Conservation (phyloP, 2,888 invertebrate species). For the Leistus spinibarbis region DNA sequence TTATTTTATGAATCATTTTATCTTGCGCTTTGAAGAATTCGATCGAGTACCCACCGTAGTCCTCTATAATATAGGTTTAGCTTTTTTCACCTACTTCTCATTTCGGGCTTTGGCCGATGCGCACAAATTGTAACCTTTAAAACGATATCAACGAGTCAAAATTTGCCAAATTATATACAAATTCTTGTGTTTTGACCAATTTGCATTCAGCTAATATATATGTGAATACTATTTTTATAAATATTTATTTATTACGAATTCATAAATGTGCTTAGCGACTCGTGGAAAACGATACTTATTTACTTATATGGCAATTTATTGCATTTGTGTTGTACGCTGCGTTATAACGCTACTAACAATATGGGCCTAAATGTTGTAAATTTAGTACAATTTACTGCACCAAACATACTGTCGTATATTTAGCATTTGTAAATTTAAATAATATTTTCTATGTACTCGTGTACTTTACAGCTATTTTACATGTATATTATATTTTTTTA, state of each 20-base stretch:
- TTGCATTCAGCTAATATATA: background rate
- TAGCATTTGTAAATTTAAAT: constrained; percentile 21
- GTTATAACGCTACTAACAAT: constrained; percentile 8
- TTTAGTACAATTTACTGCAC: background rate
- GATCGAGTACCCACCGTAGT: constrained; percentile 52
- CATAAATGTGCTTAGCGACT: background rate
- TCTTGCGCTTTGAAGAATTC: constrained; percentile 47
- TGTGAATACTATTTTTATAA: constrained; percentile 22
- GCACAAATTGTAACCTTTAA: background rate
- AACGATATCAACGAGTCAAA: background rate
- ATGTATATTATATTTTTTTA: constrained; percentile 31
- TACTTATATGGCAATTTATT: background rate
- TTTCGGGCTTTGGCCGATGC: constrained; percentile 46
- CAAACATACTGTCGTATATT: constrained; percentile 12
- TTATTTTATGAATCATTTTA: constrained; percentile 51
- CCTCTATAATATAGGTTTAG: constrained; percentile 54
- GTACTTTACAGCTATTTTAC: constrained; percentile 20
- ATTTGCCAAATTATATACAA: background rate
- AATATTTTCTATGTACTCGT: constrained; percentile 26
- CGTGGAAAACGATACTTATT: background rate
- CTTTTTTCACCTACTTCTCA: constrained; percentile 54
- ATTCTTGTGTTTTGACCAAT: background rate
- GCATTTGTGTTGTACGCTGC: constrained; percentile 19
- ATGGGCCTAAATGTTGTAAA: background rate
- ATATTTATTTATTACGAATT: background rate